Conservation (phyloP, 2,888 invertebrate genomes). For the Zygothrica quintamaculata region DNA sequence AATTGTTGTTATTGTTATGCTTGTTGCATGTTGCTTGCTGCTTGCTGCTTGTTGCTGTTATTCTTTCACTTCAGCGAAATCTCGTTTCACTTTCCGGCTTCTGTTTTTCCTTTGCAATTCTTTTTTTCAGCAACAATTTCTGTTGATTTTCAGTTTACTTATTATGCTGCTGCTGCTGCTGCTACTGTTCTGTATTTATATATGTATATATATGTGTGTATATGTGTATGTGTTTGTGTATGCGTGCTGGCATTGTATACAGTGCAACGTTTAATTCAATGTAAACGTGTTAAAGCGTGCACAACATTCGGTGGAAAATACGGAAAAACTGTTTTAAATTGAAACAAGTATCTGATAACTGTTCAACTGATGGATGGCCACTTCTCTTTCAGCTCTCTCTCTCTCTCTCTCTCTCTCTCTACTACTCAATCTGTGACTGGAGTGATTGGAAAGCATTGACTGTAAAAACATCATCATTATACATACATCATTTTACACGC, state of each 20-base stretch:
- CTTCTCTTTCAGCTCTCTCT: not conserved
- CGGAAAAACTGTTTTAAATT: slow-evolving; percentile 53
- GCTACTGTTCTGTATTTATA: slow-evolving; percentile 45
- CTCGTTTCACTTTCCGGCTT: slow-evolving; percentile 78
- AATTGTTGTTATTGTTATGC: slow-evolving; percentile 69
- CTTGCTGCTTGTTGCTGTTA: slow-evolving; percentile 57
- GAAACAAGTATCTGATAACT: slow-evolving; percentile 61
- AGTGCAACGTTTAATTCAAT: slow-evolving; percentile 75
- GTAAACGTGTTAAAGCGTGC: slow-evolving; percentile 76
- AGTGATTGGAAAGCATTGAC: slow-evolving; percentile 10
- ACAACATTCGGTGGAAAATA: slow-evolving; percentile 52
- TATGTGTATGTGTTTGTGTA: slow-evolving; percentile 35
- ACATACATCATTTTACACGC: slow-evolving; percentile 26
- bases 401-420: slow-evolving; percentile 1
- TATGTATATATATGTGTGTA: slow-evolving; percentile 51
- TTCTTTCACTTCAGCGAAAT: slow-evolving; percentile 72
- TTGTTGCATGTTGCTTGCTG: slow-evolving; percentile 31
- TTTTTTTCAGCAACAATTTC: slow-evolving; percentile 67
- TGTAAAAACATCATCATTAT: slow-evolving; percentile 35
- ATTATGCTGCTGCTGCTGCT: slow-evolving; percentile 33
- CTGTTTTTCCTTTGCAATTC: slow-evolving; percentile 34
- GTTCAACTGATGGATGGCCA: slow-evolving; percentile 37
- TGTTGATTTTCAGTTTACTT: slow-evolving; percentile 71
- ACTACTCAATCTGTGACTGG: slow-evolving; percentile 3
- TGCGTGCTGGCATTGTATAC: slow-evolving; percentile 44